Evolutionary conservation across 2,888 invertebrate genomes (phyloP), one percentile per base, ranked within the genome.

Genomic region (Lasius fuliginosus): DNA sequence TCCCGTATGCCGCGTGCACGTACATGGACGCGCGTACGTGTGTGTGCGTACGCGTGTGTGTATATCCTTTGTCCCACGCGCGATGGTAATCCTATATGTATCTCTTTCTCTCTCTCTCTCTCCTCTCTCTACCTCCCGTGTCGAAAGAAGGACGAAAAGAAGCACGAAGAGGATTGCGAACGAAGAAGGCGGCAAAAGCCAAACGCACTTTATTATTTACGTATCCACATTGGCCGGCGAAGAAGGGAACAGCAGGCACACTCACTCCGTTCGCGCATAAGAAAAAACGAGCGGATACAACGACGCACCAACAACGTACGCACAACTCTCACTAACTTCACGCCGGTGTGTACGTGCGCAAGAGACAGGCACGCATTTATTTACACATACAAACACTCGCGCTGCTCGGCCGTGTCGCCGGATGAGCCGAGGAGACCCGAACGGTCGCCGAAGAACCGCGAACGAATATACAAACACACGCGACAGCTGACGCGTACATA

Each of bases 21-120:
- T 33, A 27, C 18, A 36, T 18, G 27, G 42, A 49, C 73, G 11
- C 42, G 18, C 56, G 56, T 33, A 12, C 15, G 46, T 49, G 40
- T 3, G 18, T 65, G 40, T 58, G 67, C n/a, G 49, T 23, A 5
- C 8, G 12, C 12, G 33, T 3, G 71, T 76, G 84, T 85, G 87
- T 77, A 88, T 91, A 90, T 91, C 91, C 92, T 91, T 92, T 91
- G 91, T 91, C 90, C 91, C 91, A 89, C 89, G 89, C 87, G 90
- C 46, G 69, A 40, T 42, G 67, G 75, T 75, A 88, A 90, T 90
- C 89, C 90, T 87, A 90, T 90, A 85, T 88, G 58, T 65, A 65
- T 49, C 18, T 49, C 8, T 0, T 1, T 49, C 46, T 49, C 49
- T 49, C 49, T 18, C 18, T 49, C 18, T 49, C 1, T 46, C 15